Evolutionary conservation across 2,113 vertebrate species (phyloP).

Genomic region (Oenanthe oenanthe): DNA sequence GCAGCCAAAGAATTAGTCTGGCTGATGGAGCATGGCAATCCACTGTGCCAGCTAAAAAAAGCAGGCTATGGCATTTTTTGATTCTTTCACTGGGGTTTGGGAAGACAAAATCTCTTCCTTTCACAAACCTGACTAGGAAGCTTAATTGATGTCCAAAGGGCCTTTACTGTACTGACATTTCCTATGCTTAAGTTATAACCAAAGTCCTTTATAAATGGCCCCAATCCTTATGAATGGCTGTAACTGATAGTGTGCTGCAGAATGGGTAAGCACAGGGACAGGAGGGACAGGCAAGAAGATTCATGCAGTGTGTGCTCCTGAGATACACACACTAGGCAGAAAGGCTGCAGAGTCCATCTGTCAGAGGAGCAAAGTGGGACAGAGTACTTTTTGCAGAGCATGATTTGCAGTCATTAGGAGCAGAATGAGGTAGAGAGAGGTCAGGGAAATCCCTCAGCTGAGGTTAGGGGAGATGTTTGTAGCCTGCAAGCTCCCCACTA

Average conservation of each 20-base stretch:
- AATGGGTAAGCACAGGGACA: not conserved
- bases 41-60: not conserved
- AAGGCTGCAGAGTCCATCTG: not conserved
- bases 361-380: not conserved
- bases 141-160: not conserved
- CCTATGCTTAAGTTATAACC: not conserved
- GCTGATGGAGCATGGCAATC: constrained; percentile 16
- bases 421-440: not conserved
- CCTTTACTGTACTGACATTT: not conserved
- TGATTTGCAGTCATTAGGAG: not conserved
- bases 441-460: not conserved
- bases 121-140: not conserved
- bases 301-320: not conserved
- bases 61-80: not conserved
- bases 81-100: not conserved
- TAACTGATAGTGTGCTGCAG: not conserved
- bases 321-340: not conserved
- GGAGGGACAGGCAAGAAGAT: not conserved
- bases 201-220: not conserved
- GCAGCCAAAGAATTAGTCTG: constrained; percentile 33
- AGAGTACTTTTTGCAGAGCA: not conserved
- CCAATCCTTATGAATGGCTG: not conserved
- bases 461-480: not conserved
- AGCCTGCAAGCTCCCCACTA: not conserved
- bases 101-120: constrained; percentile 1